Evolutionary conservation across 1,140 invertebrate genomes (phyloP), one percentile per base, ranked within the genome.

Genomic region (Lasioglossum albipes): DNA sequence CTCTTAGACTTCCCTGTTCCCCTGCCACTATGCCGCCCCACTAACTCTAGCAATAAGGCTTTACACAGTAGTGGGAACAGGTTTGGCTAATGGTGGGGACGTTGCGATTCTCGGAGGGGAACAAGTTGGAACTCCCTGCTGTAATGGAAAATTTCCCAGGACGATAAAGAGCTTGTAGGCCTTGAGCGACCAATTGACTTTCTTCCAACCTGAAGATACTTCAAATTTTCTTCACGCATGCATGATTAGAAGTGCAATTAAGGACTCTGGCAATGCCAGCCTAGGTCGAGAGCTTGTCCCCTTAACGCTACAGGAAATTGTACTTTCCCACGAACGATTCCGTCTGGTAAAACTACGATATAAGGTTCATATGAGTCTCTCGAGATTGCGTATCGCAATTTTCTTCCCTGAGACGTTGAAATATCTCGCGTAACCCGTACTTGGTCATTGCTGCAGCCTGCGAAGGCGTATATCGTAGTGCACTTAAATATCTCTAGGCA

Each of bases 201-300:
- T 7, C n/a, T 49, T 68, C 45, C 66, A 41, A 49, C 42, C 10
- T 7, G 12, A 41, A 27, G n/a, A 52, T 57, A 49, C 31, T 49
- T 45, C 62, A 42, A 52, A 42, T 27, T 59, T 52, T 59, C 65
- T 16, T 42, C 41, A 18, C 71, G 72, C 52, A 5, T 36, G 59
- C 74, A 73, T 84, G 82, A 86, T 86, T 80, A 86, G n/a, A 79
- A 87, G 85, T 87, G 85, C 84, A 86, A 87, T 87, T 86, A 85
- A 75, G 62, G 65, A 73, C 85, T 87, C 85, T 81, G 85, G 85
- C 86, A 87, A 79, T 59, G 22, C 67, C 66, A 78, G 71, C 36
- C 80, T 68, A 42, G 61, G 66, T 69, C 64, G 42, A 84, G 66
- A 49, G 42, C 70, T 71, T 79, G 57, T 72, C 75, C 70, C 71